Percentiles rank a stretch among this genome's conserved stretches.
These are phyloP conservation scores for Microctonus brassicae DNA, from an alignment of 2,888 invertebrate species.

Conservation along the genomic window DNA sequence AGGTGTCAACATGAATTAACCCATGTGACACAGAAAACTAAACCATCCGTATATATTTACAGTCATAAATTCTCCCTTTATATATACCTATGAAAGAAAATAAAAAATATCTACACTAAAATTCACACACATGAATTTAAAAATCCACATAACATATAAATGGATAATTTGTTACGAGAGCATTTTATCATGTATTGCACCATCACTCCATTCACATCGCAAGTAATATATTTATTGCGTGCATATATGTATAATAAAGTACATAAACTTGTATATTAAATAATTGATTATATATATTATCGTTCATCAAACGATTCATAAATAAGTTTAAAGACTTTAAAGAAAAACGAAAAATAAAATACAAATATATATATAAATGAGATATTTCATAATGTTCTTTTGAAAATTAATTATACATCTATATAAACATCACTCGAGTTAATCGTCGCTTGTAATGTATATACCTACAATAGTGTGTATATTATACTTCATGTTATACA, in stretches of 20 bases:
- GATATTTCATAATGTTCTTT: not conserved
- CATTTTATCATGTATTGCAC: conserved; percentile 10
- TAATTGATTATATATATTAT: not conserved
- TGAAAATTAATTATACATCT: not conserved
- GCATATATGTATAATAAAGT: no score
- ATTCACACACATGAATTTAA: not conserved
- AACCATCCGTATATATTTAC: not conserved
- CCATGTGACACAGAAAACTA: not conserved
- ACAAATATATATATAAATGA: not conserved
- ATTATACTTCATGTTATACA: not conserved
- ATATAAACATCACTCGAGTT: conserved; percentile 5
- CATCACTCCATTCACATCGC: not conserved
- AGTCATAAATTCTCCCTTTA: not conserved
- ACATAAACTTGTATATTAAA: no score
- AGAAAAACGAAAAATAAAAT: not conserved
- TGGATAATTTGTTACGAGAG: conserved; percentile 7
- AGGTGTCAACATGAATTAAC: not conserved
- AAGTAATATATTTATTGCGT: not conserved
- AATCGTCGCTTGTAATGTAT: conserved; percentile 19
- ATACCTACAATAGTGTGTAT: conserved; percentile 9
- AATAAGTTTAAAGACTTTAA: no score
- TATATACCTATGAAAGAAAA: no score
- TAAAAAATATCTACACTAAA: no score
- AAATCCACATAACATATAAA: not conserved
- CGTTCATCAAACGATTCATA: not conserved